These are phyloP conservation scores for Anser brachyrhynchus DNA, from an alignment of 2,113 vertebrate species.

Conservation along the genomic window DNA sequence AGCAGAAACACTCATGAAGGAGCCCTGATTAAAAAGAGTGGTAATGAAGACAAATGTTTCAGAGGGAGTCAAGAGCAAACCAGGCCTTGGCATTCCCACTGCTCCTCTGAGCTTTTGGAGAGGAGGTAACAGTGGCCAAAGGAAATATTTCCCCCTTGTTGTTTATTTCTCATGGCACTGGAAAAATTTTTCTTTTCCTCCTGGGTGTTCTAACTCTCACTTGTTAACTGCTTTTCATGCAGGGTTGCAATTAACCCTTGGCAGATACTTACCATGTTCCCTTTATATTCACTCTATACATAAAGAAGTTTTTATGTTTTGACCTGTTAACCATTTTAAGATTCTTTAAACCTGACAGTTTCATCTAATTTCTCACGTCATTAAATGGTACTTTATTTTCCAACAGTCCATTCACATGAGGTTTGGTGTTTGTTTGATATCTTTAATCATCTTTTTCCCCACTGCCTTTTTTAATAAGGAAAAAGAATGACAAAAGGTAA, in stretches of 20 bases:
- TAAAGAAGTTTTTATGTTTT: slow-evolving; percentile 80
- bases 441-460: slow-evolving; percentile 66
- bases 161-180: slow-evolving; percentile 90
- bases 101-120: slow-evolving; percentile 81
- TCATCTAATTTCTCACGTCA: slow-evolving; percentile 78
- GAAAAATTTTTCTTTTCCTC: slow-evolving; percentile 85
- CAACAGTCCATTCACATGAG: slow-evolving; percentile 64
- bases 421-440: slow-evolving; percentile 70
- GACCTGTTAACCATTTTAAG: slow-evolving; percentile 76
- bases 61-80: slow-evolving; percentile 80
- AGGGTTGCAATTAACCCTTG: slow-evolving; percentile 89
- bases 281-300: slow-evolving; percentile 70
- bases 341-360: slow-evolving; percentile 78
- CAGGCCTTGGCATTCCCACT: slow-evolving; percentile 80
- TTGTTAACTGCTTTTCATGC: slow-evolving; percentile 94
- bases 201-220: slow-evolving; percentile 90
- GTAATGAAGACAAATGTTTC: slow-evolving; percentile 88
- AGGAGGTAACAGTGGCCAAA: slow-evolving; percentile 83
- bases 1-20: slow-evolving; percentile 84
- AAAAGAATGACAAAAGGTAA: slow-evolving; percentile 37
- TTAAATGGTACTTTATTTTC: slow-evolving; percentile 74
- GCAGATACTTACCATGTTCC: slow-evolving; percentile 75
- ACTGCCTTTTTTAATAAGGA: slow-evolving; percentile 56
- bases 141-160: slow-evolving; percentile 84
- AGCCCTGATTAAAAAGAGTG: slow-evolving; percentile 86